Base-by-base conservation (phyloP, 2,797 vertebrate genomes). In the Epinephelus awoara region DNA sequence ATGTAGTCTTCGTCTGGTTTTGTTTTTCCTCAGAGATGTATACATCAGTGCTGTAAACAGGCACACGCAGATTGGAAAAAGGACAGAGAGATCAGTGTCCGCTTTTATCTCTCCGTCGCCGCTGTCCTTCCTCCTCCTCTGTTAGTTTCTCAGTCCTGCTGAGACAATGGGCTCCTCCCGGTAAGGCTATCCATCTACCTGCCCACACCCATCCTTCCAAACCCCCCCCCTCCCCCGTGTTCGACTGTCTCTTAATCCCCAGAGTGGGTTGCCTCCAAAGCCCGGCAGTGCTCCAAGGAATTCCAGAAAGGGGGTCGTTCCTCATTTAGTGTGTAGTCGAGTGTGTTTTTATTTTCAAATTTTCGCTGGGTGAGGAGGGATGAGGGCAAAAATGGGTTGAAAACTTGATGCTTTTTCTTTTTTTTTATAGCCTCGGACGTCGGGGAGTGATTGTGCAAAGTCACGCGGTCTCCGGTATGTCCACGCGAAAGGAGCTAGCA, bases 31-130 rank as follows among this genome's bases (percentile, higher is more conserved):
- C 96, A 95, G 88, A 96, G 93, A 96, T 94, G 96, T 96, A 95
- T 96, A 96, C 94, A 96, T 84, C 96, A 96, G 96, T 95, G 96
- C 97, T 98, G 97, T 99, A 99, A 99, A 99, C 98, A 99, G 97
- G 97, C 97, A 98, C 97, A 98, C 97, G 91, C 95, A 96, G 96
- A 97, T 95, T 95, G 92, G 94, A 76, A 82, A 94, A 82, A 79
- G 47, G 47, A 58, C 21, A 92, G 93, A 94, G 95, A 94, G 91
- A 67, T 67, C 66, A 58, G 59, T 51, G 59, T 76, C 59, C 79
- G 21, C 18, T 67, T 74, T 59, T 34, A 18, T 66, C 69, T 72
- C 65, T 81, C 66, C 19, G 12, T 65, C 67, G 1, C 17, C 13
- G 50, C 25, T 63, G 94, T 95, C 75, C 92, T 88, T 91, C 72